Evolutionary conservation across 1,140 invertebrate genomes (phyloP).

Genomic region (Cylas formicarius): DNA sequence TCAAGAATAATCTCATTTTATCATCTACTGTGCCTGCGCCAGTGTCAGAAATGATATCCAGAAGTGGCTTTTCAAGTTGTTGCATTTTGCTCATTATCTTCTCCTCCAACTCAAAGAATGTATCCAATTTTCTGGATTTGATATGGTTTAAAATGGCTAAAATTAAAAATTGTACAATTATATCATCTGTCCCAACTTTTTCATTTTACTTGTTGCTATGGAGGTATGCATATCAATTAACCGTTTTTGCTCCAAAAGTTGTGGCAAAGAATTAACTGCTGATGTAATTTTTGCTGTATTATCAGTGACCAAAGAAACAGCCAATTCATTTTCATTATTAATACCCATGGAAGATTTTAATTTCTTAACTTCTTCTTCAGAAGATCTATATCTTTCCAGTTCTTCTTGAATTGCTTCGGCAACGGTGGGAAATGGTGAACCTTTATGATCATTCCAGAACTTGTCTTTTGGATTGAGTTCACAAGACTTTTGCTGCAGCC

Average conservation of each 20-base stretch:
- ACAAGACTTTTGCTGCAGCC: conserved; percentile 77
- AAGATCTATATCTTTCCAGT: conserved; percentile 85
- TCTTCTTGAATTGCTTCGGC: conserved; percentile 98
- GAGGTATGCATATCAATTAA: conserved; percentile 98
- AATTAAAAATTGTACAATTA: conserved; percentile 12
- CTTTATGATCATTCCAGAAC: conserved; percentile 90
- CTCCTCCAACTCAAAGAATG: conserved; percentile 96
- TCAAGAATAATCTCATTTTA: conserved; percentile 91
- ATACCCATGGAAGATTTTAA: conserved; percentile 89
- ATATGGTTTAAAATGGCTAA: conserved; percentile 78
- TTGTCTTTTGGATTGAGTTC: conserved; percentile 84
- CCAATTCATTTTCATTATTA: conserved; percentile 68
- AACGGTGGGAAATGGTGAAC: conserved; percentile 93
- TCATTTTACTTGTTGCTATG: conserved; percentile 73
- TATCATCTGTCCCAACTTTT: background rate
- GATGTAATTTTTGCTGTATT: conserved; percentile 91
- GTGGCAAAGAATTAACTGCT: conserved; percentile 91
- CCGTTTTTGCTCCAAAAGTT: conserved; percentile 93
- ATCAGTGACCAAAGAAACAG: conserved; percentile 78
- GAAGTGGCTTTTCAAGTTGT: conserved; percentile 63
- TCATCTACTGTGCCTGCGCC: conserved; percentile 84
- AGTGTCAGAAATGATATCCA: conserved; percentile 78
- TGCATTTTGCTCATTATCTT: conserved; percentile 86
- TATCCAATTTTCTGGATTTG: conserved; percentile 86
- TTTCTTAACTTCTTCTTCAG: conserved; percentile 94